A percentile compares a stretch with the other conserved stretches of the same genome.
Evolutionary conservation across 1,140 invertebrate genomes (phyloP).

Genomic region (Thalassaphorura encarpata): DNA sequence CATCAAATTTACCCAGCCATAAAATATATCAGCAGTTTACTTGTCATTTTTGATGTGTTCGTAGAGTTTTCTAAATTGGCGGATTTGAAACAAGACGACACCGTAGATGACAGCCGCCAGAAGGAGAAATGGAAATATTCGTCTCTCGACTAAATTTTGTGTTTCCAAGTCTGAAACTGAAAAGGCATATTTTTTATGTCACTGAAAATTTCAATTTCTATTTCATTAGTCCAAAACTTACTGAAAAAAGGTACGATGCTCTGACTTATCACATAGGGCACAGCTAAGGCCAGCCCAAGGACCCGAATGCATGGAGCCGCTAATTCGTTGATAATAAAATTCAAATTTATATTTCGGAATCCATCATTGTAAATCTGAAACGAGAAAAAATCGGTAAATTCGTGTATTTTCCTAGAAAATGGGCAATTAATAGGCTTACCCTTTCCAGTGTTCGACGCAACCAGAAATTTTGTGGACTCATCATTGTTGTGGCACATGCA

Average conservation of each 20-base stretch:
- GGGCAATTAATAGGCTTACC: constrained; percentile 53
- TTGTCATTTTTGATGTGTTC: constrained; percentile 99
- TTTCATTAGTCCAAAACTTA: constrained; percentile 34
- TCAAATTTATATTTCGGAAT: constrained; percentile 80
- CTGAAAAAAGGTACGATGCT: constrained; percentile 67
- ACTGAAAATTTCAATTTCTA: constrained; percentile 26
- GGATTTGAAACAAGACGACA: constrained; percentile 65
- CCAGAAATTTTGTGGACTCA: constrained; percentile 91
- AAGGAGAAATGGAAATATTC: constrained; percentile 83
- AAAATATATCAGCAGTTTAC: constrained; percentile 41
- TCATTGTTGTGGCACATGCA: constrained; percentile 90
- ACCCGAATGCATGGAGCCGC: constrained; percentile 79
- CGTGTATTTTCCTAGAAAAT: constrained; percentile 6
- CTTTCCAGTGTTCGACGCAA: constrained; percentile 81
- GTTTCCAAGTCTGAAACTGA: constrained; percentile 56
- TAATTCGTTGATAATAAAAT: constrained; percentile 70
- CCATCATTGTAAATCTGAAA: constrained; percentile 66
- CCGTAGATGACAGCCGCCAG: constrained; percentile 54
- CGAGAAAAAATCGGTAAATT: background rate
- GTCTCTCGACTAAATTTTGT: constrained; percentile 65
- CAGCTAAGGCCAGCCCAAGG: constrained; percentile 73
- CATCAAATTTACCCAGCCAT: constrained; percentile 17
- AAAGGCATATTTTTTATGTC: constrained; percentile 24
- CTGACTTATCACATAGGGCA: constrained; percentile 81
- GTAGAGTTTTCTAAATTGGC: constrained; percentile 87